A percentile compares a stretch with the other conserved stretches of the same genome.
These are phyloP conservation scores for Andricus curvator DNA, from an alignment of 2,888 invertebrate species.

Conservation along the genomic window DNA sequence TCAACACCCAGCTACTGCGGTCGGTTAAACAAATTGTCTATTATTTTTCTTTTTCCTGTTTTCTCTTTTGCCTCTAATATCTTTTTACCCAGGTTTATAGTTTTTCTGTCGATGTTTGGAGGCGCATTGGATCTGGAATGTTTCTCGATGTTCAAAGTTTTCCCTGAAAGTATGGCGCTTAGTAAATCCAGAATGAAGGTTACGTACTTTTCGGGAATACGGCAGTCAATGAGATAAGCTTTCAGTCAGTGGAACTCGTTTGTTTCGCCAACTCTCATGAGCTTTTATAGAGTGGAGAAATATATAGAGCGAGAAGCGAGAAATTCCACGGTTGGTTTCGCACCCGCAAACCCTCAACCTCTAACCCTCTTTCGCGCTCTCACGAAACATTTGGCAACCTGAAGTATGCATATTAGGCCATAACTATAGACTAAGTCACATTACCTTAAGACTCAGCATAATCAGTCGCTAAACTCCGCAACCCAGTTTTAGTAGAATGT, in stretches of 20 bases:
- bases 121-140: constrained; percentile 3
- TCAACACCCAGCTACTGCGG: too few relatives aligned
- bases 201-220: constrained; percentile 1
- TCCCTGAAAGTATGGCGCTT: constrained; percentile 4
- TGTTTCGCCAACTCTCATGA: constrained; percentile 37
- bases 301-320: constrained; percentile 37
- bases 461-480: constrained; percentile 36
- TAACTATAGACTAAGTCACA: constrained; percentile 38
- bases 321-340: constrained; percentile 38
- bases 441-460: constrained; percentile 32
- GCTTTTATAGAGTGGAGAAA: constrained; percentile 32
- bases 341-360: background rate
- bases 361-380: background rate
- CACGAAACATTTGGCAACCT: constrained; percentile 35
- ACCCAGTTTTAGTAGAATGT: constrained; percentile 29
- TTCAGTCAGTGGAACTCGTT: constrained; percentile 25
- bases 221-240: constrained; percentile 28
- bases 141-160: constrained; percentile 22
- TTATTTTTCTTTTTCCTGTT: too few relatives aligned
- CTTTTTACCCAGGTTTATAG: background rate
- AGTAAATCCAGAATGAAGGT: constrained; percentile 15
- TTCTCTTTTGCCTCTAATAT: background rate
- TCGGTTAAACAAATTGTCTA: too few relatives aligned
- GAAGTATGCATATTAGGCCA: constrained; percentile 36
- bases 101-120: constrained; percentile 3